phyloP scores from a whole-genome alignment of 2,888 invertebrate genomes.

The Cryptosula pallasiana region DNA sequence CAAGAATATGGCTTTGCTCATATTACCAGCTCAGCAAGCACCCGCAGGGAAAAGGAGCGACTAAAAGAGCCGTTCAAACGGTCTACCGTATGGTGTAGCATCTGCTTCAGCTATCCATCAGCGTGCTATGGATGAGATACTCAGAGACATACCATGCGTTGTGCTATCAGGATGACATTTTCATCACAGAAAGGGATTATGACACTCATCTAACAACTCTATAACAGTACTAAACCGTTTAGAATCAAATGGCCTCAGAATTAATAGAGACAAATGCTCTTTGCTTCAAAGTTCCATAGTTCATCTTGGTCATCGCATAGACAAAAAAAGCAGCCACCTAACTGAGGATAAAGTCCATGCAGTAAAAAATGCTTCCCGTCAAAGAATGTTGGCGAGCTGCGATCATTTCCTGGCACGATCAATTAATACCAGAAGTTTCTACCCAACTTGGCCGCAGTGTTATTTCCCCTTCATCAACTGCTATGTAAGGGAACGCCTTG shows the following conservation, averaged over 20 bases:
- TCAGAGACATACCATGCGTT: slow-evolving; percentile 26
- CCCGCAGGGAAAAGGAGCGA: background rate
- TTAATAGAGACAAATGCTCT: slow-evolving; percentile 24
- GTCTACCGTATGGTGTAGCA: slow-evolving; percentile 30
- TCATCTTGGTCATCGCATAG: background rate
- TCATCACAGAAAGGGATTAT: slow-evolving; percentile 23
- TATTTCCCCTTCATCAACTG: background rate
- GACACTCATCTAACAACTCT: background rate
- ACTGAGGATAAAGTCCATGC: slow-evolving; percentile 27
- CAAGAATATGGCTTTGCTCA: background rate
- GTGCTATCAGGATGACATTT: slow-evolving; percentile 27
- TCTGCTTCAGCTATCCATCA: slow-evolving; percentile 32
- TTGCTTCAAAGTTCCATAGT: slow-evolving; percentile 21
- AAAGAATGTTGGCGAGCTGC: background rate
- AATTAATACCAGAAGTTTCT: slow-evolving; percentile 18
- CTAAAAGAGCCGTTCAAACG: slow-evolving; percentile 24
- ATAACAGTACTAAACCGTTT: slow-evolving; percentile 21
- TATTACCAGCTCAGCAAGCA: background rate
- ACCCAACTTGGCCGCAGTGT: background rate
- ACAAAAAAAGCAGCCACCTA: slow-evolving; percentile 22
- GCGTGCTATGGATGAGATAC: slow-evolving; percentile 29
- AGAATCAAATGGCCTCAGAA: slow-evolving; percentile 5
- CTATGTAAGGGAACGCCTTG: background rate
- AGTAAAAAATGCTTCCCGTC: background rate
- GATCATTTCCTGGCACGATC: background rate